Conservation (phyloP, 2,113 vertebrate genomes). For the Peucedramus taeniatus region DNA sequence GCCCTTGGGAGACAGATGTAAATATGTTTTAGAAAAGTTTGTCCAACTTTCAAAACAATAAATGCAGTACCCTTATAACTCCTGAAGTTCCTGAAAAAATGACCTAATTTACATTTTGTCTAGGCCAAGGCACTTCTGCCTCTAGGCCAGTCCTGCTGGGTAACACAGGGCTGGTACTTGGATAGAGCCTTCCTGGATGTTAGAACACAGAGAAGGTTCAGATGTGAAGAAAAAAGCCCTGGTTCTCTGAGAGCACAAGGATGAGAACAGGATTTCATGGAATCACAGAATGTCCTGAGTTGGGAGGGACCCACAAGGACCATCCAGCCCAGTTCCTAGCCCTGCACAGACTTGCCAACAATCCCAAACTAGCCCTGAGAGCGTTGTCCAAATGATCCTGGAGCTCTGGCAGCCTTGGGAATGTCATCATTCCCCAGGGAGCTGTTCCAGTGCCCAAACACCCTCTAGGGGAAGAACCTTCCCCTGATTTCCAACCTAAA, state of each 20-base stretch:
- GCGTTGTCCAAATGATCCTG: rapidly evolving
- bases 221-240: neutral
- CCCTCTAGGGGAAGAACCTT: neutral
- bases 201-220: neutral
- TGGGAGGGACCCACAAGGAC: neutral
- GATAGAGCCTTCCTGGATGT: neutral
- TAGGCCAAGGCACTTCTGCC: neutral
- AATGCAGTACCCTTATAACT: neutral
- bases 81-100: neutral
- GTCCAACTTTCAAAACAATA: neutral
- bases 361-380: neutral
- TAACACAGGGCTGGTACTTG: neutral
- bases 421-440: rapidly evolving
- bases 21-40: neutral
- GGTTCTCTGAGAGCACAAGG: neutral
- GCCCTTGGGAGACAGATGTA: neutral
- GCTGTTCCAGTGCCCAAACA: neutral
- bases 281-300: neutral
- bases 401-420: neutral
- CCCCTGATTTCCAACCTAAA: neutral
- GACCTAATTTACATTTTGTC: neutral
- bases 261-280: neutral
- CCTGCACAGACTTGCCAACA: neutral
- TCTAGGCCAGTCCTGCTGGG: neutral
- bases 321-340: neutral